Evolutionary conservation across 2,113 vertebrate species (phyloP), one percentile per base, ranked within the genome.

Genomic region (Scomber colias): DNA sequence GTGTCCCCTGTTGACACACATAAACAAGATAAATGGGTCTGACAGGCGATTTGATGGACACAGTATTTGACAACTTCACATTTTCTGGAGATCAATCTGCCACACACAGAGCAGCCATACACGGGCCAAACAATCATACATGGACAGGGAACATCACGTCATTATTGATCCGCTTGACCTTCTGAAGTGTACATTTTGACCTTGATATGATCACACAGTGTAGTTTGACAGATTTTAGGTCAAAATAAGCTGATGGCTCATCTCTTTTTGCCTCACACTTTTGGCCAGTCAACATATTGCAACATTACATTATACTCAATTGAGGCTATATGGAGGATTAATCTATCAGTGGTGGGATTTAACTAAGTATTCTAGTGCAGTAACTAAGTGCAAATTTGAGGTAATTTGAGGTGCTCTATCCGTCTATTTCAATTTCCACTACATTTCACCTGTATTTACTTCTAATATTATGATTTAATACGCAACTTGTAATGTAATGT

Each of bases 21-120:
- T 48, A 78, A 84, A 87, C 60, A 86, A 89, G 84, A 87, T 44
- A n/a, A 85, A 85, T 74, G 79, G 75, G 64, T 74, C 55, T 63
- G 73, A 86, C 84, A 81, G 79, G 72, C 72, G 49, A n/a, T 70
- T 80, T 87, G 87, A 89, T 15, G 49, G 71, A 83, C 87, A 64
- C 72, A 75, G 82, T 45, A 16, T 80, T 68, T 79, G 82, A 86
- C 86, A 87, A 60, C 55, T 71, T 80, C 72, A 55, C 64, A 78
- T 83, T 77, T 86, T 79, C 60, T 56, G 30, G 19, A 71, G 75
- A 82, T 80, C 89, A 89, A 81, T 90, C 63, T 69, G 76, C 76
- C 71, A 54, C 84, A 84, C 60, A 68, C 31, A 14, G 50, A 59
- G 71, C 62, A 50, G 57, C 57, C 7, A 3, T 15, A 78, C 60